A percentile compares a stretch with the other conserved stretches of the same genome.
Conservation (phyloP, 2,888 invertebrate species). For the Ophonus ardosiacus region DNA sequence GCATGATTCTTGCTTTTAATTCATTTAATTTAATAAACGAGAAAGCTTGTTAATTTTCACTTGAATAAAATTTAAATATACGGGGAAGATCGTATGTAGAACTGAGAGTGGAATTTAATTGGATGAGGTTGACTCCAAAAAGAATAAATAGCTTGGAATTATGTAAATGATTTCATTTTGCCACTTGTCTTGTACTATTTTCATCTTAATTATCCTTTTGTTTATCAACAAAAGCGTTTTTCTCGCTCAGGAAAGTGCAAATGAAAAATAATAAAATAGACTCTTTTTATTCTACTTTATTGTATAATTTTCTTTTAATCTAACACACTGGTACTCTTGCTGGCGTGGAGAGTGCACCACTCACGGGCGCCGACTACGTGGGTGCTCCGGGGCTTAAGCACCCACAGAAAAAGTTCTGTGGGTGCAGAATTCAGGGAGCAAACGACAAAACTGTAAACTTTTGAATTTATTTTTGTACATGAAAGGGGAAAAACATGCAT, state of each 20-base stretch:
- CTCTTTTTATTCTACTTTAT: no score
- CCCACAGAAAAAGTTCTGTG: no score
- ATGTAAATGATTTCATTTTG: conserved; percentile 32
- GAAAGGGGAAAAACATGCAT: no score
- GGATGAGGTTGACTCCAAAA: conserved; percentile 18
- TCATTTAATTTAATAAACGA: no score
- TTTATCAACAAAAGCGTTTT: not conserved
- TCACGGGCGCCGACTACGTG: no score
- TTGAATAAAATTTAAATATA: conserved; percentile 37
- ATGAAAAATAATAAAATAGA: not conserved
- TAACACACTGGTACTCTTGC: no score
- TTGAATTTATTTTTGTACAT: no score
- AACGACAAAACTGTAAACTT: no score
- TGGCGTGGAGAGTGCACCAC: no score
- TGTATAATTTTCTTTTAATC: no score
- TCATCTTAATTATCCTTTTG: not conserved
- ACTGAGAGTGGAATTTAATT: conserved; percentile 24
- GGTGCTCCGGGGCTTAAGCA: no score
- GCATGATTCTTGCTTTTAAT: not conserved
- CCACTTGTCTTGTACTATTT: not conserved
- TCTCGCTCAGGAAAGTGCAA: not conserved
- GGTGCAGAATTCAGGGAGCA: no score
- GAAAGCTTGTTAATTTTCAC: conserved; percentile 43
- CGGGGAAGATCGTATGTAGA: not conserved
- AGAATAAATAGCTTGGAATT: not conserved